phyloP scores from a whole-genome alignment of 2,113 vertebrate genomes.

The Synchiropus splendidus region DNA sequence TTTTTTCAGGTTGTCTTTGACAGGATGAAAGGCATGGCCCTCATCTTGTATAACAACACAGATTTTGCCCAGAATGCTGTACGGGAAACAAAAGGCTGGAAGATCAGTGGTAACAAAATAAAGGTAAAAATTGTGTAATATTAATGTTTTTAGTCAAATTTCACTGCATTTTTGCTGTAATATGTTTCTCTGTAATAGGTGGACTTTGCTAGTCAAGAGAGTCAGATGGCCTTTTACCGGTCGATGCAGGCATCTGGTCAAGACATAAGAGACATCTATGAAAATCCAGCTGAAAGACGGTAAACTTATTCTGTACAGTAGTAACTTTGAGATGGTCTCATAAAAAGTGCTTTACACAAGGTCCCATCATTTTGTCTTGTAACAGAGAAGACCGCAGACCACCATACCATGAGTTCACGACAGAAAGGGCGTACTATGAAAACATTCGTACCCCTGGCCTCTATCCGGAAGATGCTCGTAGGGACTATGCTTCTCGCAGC shows the following conservation, averaged over 20 bases:
- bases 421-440: slow-evolving; percentile 90
- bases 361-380: slow-evolving; percentile 6
- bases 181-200: slow-evolving; percentile 61
- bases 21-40: slow-evolving; percentile 95
- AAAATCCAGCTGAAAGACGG: slow-evolving; percentile 89
- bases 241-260: slow-evolving; percentile 97
- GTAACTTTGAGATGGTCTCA: background rate
- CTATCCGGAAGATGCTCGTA: slow-evolving; percentile 84
- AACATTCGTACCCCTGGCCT: slow-evolving; percentile 80
- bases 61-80: slow-evolving; percentile 97
- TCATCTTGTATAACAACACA: slow-evolving; percentile 95
- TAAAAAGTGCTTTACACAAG: no score
- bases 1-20: slow-evolving; percentile 88
- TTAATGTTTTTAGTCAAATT: background rate
- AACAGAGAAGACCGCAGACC: slow-evolving; percentile 86
- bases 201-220: slow-evolving; percentile 98
- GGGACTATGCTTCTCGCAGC: slow-evolving; percentile 85
- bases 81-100: slow-evolving; percentile 98
- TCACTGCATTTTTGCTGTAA: background rate
- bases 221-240: slow-evolving; percentile 94
- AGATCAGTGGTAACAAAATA: slow-evolving; percentile 96
- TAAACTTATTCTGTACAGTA: slow-evolving; percentile 19
- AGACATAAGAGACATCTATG: slow-evolving; percentile 95
- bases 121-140: slow-evolving; percentile 72
- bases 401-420: slow-evolving; percentile 84